Base-by-base conservation (phyloP, 1,140 invertebrate genomes). In the Plectrocnemia conspersa region DNA sequence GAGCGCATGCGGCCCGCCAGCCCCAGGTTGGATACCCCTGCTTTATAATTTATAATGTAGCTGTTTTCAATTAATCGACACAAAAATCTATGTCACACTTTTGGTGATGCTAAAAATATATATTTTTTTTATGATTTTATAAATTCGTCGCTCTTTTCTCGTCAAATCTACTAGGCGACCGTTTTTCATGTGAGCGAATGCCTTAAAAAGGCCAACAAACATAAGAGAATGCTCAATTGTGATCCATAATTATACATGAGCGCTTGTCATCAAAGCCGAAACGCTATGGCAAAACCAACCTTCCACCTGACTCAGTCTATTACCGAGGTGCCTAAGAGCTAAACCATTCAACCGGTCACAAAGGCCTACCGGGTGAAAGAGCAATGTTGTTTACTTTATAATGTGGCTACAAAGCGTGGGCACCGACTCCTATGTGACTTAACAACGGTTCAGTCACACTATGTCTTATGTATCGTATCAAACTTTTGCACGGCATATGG, bases 361-460 rank as follows among this genome's bases (percentile, higher is more conserved):
- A 50, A 50, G 47, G 27, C 47, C 47, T 38, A 35, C 21, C 47
- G 47, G 47, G 47, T 50, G 47, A 50, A 50, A 50, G 47, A 50
- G 47, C 47, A 50, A 50, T 22, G 47, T 50, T 35, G 47, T 50
- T 50, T 50, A 50, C 47, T 38, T 50, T 50, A 50, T 50, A 36
- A 50, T 38, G 45, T 29, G 45, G 32, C 47, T 35, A 38, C 47
- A 47, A 35, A 19, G 29, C 27, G n/a, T 18, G 32, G 18, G 18
- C 32, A 13, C 32, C 11, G 16, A 4, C 27, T n/a, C 6, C 27
- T 50, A 29, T 50, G 11, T 50, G 47, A 38, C 22, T 50, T 50
- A 29, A 50, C 33, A 29, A 13, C 33, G 29, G 22, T n/a, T 19
- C n/a, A n/a, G 36, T 10, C 16, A 40, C 16, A 15, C 36, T 19